Evolutionary conservation across 2,113 vertebrate species (phyloP).

Genomic region (Solenodon paradoxus): DNA sequence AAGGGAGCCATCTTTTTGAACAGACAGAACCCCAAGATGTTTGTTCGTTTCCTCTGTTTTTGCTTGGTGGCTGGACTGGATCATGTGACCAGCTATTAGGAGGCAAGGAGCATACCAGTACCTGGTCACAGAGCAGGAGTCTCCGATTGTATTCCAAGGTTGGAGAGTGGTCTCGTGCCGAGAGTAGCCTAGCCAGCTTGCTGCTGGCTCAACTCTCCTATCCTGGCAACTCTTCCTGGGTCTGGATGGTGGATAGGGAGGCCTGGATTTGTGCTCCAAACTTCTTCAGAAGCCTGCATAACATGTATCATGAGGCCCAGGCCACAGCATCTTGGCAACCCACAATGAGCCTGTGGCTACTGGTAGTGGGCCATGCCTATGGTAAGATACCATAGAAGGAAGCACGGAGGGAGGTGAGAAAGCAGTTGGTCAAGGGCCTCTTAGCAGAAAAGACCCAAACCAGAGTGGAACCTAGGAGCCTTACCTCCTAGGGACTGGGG

Average conservation of each 20-base stretch:
- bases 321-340: neutral
- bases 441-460: neutral
- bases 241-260: neutral
- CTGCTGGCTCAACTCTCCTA: neutral
- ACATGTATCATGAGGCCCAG: neutral
- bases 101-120: neutral
- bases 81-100: neutral
- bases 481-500: neutral
- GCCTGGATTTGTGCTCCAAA: neutral
- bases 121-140: neutral
- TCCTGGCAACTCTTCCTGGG: neutral
- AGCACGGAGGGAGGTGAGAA: neutral
- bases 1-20: constrained; percentile 34
- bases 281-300: neutral
- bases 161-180: neutral
- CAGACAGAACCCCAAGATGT: constrained; percentile 22
- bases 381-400: neutral
- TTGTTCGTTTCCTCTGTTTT: constrained; percentile 36
- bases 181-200: neutral
- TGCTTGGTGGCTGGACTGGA: constrained; percentile 6
- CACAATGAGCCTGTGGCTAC: neutral
- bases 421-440: neutral
- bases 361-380: neutral
- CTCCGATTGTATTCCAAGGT: neutral
- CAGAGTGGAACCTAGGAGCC: neutral